A percentile compares a stretch with the other conserved stretches of the same genome.
Conservation (phyloP, 2,113 vertebrate species). For the Zootoca vivipara region DNA sequence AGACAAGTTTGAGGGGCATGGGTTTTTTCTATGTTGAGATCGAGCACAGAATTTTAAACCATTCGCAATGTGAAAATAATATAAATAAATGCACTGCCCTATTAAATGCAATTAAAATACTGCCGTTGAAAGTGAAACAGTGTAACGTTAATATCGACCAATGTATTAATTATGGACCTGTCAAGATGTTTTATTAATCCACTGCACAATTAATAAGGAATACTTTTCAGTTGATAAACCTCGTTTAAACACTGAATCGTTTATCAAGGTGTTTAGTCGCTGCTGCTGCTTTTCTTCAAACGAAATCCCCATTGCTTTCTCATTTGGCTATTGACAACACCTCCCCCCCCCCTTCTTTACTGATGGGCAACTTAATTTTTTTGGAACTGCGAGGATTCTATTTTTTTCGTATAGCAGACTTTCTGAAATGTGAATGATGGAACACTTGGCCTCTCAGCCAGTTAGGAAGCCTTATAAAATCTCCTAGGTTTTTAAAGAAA, state of each 20-base stretch:
- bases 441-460: background rate
- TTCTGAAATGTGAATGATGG: background rate
- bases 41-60: background rate
- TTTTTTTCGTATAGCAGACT: background rate
- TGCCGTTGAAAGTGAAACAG: background rate
- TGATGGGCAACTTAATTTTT: background rate
- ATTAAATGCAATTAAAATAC: background rate
- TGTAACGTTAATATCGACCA: background rate
- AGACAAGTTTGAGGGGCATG: too few relatives aligned
- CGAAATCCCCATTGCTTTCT: background rate
- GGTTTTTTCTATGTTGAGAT: background rate
- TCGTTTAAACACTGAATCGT: too few relatives aligned
- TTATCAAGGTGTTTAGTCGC: background rate
- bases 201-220: too few relatives aligned
- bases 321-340: background rate
- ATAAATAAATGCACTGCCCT: background rate
- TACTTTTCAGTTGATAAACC: background rate
- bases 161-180: background rate
- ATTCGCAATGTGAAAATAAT: background rate
- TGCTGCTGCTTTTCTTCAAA: background rate
- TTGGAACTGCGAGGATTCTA: background rate
- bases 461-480: background rate
- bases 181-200: background rate
- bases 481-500: background rate
- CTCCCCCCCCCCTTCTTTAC: background rate